Conservation (phyloP, 2,888 invertebrate genomes). For the Phortica magna region DNA sequence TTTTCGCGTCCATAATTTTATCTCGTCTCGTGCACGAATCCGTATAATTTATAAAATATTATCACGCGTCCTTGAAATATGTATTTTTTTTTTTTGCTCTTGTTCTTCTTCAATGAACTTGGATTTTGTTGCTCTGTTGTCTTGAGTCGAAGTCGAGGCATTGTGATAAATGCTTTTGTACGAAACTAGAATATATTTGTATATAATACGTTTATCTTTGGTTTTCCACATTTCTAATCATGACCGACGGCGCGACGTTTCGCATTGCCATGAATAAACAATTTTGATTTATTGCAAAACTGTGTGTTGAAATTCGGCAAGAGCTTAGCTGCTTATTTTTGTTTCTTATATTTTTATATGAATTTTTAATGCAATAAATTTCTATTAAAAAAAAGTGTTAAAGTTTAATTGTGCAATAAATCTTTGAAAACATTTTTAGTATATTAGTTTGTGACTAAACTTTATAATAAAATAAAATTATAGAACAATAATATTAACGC, state of each 20-base stretch:
- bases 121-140: not conserved
- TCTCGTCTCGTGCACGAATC: slow-evolving; percentile 2
- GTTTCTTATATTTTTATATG: too few species aligned
- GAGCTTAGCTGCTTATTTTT: too few species aligned
- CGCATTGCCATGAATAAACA: too few species aligned
- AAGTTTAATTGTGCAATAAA: too few species aligned
- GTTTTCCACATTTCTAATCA: not conserved
- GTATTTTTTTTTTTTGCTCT: not conserved
- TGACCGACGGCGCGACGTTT: not conserved
- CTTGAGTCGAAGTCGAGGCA: not conserved
- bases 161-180: slow-evolving; percentile 11
- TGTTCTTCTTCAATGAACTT: not conserved
- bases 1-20: slow-evolving; percentile 7
- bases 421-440: too few species aligned
- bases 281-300: slow-evolving; percentile 23
- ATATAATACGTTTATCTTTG: slow-evolving; percentile 16
- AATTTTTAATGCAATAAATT: too few species aligned
- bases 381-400: too few species aligned
- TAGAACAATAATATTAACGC: too few species aligned
- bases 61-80: slow-evolving; percentile 1
- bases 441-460: too few species aligned
- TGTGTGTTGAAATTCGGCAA: slow-evolving; percentile 5
- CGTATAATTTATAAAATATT: slow-evolving; percentile 28
- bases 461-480: too few species aligned
- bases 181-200: slow-evolving; percentile 21